Conservation (phyloP, 2,113 vertebrate species). For the Brienomyrus longianalis region DNA sequence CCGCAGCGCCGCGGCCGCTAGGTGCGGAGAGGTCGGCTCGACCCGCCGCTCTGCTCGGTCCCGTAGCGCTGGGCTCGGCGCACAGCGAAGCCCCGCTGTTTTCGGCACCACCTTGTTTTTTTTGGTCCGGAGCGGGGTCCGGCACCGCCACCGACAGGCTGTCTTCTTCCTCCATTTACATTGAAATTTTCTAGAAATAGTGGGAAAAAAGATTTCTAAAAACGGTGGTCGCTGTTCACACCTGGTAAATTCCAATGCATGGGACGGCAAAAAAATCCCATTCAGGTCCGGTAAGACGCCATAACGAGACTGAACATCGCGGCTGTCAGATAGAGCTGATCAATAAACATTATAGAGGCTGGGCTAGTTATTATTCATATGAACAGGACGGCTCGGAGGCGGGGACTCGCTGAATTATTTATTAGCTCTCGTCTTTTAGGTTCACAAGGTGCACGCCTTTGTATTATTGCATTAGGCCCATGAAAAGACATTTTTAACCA, state of each 20-base stretch:
- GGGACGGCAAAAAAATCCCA: slow-evolving; percentile 39
- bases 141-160: slow-evolving; percentile 33
- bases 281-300: slow-evolving; percentile 57
- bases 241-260: slow-evolving; percentile 49
- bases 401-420: slow-evolving; percentile 34
- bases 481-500: background rate
- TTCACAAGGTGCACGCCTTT: background rate
- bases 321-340: slow-evolving; percentile 53
- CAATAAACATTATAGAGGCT: slow-evolving; percentile 61
- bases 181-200: slow-evolving; percentile 20
- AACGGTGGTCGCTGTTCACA: slow-evolving; percentile 20
- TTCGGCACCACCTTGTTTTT: slow-evolving; percentile 51
- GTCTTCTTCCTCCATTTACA: slow-evolving; percentile 62
- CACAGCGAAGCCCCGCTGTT: slow-evolving; percentile 56
- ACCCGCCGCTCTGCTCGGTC: slow-evolving; percentile 46
- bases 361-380: slow-evolving; percentile 48
- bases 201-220: slow-evolving; percentile 14
- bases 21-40: slow-evolving; percentile 51
- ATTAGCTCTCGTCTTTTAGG: slow-evolving; percentile 12
- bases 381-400: slow-evolving; percentile 29
- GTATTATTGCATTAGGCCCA: background rate
- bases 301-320: slow-evolving; percentile 51
- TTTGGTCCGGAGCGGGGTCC: slow-evolving; percentile 38
- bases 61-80: slow-evolving; percentile 48
- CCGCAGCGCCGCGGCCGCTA: slow-evolving; percentile 50